phyloP scores from a whole-genome alignment of 2,113 vertebrate genomes.

The Canis aureus region DNA sequence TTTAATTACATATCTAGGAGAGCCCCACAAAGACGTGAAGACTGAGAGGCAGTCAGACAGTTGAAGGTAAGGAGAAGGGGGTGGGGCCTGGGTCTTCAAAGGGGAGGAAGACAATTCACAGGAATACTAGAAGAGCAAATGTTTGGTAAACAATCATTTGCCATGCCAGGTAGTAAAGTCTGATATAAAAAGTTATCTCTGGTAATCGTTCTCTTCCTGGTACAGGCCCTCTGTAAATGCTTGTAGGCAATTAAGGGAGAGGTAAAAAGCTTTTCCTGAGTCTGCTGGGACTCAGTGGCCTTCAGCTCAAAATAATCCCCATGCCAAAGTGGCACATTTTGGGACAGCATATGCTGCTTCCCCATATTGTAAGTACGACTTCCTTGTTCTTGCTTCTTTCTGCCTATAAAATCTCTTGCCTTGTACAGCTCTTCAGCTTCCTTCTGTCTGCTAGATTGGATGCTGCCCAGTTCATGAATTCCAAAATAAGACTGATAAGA shows the following conservation, averaged over 20 bases:
- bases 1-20: neutral
- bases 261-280: neutral
- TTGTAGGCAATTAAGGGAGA: neutral
- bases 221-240: neutral
- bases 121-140: neutral
- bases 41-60: neutral
- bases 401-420: neutral
- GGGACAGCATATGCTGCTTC: neutral
- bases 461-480: neutral
- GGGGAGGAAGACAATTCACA: neutral
- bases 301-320: neutral
- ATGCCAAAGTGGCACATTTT: neutral
- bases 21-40: neutral
- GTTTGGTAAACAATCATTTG: neutral
- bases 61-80: neutral
- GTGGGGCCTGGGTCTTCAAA: neutral
- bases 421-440: neutral
- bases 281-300: neutral
- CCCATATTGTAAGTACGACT: neutral
- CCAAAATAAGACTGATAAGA: neutral
- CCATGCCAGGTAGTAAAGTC: neutral
- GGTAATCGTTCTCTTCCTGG: neutral
- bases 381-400: neutral
- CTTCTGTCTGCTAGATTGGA: neutral
- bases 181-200: neutral